A percentile compares a stretch with the other conserved stretches of the same genome.
Conservation (phyloP, 2,113 vertebrate species). For the Nycticebus coucang region DNA sequence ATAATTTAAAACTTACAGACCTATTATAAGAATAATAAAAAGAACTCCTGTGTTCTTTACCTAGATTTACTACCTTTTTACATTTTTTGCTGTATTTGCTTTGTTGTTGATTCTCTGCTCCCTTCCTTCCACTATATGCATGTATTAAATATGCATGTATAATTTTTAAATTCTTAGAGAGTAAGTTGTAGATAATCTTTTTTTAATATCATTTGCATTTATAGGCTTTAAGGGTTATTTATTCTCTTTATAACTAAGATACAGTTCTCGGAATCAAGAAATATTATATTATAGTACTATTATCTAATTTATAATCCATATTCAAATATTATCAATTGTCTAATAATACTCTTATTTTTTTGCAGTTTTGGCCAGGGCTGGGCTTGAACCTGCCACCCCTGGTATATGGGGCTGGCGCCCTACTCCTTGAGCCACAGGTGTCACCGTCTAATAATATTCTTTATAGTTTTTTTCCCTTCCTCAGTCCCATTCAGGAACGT, state of each 20-base stretch:
- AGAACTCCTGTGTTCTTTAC: background rate
- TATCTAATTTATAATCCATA: slow-evolving; percentile 11
- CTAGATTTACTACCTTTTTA: slow-evolving; percentile 2
- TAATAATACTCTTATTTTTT: background rate
- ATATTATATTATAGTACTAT: background rate
- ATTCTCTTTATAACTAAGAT: slow-evolving; percentile 30
- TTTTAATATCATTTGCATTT: background rate
- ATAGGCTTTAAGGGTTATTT: background rate
- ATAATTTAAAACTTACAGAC: slow-evolving; percentile 32
- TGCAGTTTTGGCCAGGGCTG: too few species aligned
- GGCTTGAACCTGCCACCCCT: too few species aligned
- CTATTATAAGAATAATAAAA: slow-evolving; percentile 7
- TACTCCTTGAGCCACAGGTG: too few species aligned
- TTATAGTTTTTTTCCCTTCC: background rate
- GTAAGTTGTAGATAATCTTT: background rate
- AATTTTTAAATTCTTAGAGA: slow-evolving; percentile 36
- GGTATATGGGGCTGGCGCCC: too few species aligned
- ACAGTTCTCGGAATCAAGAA: slow-evolving; percentile 7
- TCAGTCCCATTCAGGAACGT: background rate
- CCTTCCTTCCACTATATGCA: background rate
- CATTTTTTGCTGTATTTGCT: slow-evolving; percentile 27
- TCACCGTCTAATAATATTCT: background rate
- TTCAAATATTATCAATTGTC: background rate
- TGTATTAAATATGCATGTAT: background rate
- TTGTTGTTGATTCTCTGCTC: background rate